Percentiles rank a stretch among this genome's conserved stretches.
Evolutionary conservation across 2,113 vertebrate genomes (phyloP).

Genomic region (Protomyctophum bolini): DNA sequence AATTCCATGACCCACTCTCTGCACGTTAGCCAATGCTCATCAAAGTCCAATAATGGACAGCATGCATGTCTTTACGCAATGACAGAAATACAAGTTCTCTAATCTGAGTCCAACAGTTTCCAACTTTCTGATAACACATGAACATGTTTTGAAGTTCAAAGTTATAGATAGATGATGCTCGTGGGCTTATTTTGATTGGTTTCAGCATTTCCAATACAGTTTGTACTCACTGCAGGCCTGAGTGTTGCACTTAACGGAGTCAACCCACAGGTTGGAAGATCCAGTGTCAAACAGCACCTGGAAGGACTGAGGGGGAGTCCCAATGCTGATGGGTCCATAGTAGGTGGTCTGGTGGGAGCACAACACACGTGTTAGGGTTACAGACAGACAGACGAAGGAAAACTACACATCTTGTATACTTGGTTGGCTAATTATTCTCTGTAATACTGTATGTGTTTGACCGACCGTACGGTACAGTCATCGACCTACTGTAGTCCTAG

Average conservation of each 20-base stretch:
- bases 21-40: not conserved
- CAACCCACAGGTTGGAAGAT: constrained; percentile 71
- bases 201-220: not conserved
- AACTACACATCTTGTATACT: not conserved
- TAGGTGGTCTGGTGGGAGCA: constrained; percentile 52
- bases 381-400: constrained; percentile 2
- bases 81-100: constrained; percentile 9
- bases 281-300: constrained; percentile 71
- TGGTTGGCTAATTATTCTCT: too few relatives aligned
- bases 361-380: constrained; percentile 4
- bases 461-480: too few relatives aligned
- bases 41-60: not conserved
- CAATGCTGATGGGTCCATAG: constrained; percentile 63
- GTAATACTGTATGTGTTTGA: too few relatives aligned
- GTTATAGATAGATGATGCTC: not conserved
- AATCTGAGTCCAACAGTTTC: not conserved
- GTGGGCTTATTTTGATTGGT: not conserved
- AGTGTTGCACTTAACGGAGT: constrained; percentile 67
- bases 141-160: not conserved
- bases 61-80: constrained; percentile 26
- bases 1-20: constrained; percentile 11
- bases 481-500: too few relatives aligned
- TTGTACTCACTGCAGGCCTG: constrained; percentile 66
- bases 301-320: constrained; percentile 68
- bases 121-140: not conserved